Conservation (phyloP, 2,113 vertebrate genomes). For the Pipra filicauda region DNA sequence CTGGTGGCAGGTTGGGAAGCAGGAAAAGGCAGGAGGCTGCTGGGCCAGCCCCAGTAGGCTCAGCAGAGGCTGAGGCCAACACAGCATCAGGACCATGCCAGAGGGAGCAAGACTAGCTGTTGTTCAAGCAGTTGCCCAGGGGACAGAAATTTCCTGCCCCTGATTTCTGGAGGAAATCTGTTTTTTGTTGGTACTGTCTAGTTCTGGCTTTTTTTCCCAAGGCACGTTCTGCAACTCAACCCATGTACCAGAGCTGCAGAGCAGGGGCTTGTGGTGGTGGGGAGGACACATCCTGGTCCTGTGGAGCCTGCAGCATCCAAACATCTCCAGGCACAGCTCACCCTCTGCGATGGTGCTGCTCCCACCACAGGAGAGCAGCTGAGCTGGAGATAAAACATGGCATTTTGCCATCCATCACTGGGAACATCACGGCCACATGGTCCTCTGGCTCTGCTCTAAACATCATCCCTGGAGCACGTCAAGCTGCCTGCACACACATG, state of each 20-base stretch:
- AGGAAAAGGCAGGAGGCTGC: not conserved
- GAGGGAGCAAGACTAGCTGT: not conserved
- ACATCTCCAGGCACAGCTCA: not conserved
- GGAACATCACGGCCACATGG: not conserved
- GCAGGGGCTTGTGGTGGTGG: not conserved
- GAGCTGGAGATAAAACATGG: not conserved
- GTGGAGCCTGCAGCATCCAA: not conserved
- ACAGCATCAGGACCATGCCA: fast-evolving
- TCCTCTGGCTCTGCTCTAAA: not conserved
- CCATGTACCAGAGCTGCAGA: not conserved
- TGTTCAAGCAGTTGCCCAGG: not conserved
- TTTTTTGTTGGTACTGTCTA: not conserved
- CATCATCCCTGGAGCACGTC: not conserved
- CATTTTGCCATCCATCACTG: fast-evolving
- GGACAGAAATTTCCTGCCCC: slow-evolving; percentile 14
- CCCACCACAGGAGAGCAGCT: not conserved
- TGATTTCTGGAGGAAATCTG: slow-evolving; percentile 20
- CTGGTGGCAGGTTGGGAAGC: not conserved
- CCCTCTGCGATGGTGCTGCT: not conserved
- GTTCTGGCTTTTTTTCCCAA: not conserved
- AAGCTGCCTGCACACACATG: not conserved
- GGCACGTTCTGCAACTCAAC: not conserved
- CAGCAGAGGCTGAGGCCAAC: not conserved
- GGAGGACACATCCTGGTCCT: not conserved
- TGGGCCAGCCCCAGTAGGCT: not conserved